Conservation (phyloP, 2,797 vertebrate genomes). For the Alcedo atthis region DNA sequence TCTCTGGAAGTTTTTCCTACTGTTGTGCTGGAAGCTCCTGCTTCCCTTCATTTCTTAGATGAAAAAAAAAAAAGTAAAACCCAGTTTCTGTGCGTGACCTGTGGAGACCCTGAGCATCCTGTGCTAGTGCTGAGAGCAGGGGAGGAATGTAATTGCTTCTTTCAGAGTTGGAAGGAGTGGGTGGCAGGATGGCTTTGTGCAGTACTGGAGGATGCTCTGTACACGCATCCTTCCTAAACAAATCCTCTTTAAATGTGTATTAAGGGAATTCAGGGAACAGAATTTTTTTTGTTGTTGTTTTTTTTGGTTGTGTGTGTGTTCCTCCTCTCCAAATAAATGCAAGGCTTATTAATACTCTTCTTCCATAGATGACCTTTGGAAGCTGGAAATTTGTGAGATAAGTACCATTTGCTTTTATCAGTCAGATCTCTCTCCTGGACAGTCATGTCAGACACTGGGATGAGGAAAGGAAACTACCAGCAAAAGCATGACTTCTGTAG, state of each 20-base stretch:
- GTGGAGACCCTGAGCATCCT: conserved; percentile 65
- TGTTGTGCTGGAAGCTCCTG: conserved; percentile 45
- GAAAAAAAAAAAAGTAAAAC: background rate
- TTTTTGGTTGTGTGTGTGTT: background rate
- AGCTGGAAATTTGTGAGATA: conserved; percentile 28
- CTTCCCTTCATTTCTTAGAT: conserved; percentile 58
- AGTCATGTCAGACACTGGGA: background rate
- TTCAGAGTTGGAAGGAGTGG: conserved; percentile 57
- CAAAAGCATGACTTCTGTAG: background rate
- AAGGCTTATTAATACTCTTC: conserved; percentile 18
- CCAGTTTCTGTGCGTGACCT: conserved; percentile 51
- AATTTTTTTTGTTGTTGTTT: background rate
- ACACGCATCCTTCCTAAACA: conserved; percentile 37
- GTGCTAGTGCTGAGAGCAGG: conserved; percentile 53
- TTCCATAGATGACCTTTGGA: background rate
- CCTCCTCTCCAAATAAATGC: background rate
- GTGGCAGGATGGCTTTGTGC: conserved; percentile 51
- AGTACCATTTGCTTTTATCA: conserved; percentile 14
- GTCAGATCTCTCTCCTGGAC: conserved; percentile 20
- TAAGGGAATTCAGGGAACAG: conserved; percentile 37
- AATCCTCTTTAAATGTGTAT: conserved; percentile 45
- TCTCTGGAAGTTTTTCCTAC: conserved; percentile 60
- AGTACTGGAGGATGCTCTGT: conserved; percentile 36
- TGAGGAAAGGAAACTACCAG: background rate
- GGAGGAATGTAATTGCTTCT: conserved; percentile 61